Evolutionary conservation across 2,797 vertebrate genomes (phyloP).

Genomic region (Novumbra hubbsi): DNA sequence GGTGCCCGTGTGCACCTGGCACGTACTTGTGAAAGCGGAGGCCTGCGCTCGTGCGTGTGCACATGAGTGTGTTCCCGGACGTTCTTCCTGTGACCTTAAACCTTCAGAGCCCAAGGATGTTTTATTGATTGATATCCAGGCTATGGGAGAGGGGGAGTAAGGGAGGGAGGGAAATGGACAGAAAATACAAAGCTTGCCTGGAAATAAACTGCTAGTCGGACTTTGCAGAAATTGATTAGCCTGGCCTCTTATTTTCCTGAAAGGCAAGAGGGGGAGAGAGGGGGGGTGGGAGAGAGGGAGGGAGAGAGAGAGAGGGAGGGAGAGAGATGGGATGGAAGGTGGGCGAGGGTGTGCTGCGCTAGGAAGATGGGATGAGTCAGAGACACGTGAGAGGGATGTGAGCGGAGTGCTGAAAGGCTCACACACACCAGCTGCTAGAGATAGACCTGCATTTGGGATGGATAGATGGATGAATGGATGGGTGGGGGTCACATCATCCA

Average conservation of each 20-base stretch:
- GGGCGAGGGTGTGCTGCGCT: background rate
- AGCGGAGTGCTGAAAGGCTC: conserved; percentile 59
- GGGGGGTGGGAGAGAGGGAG: background rate
- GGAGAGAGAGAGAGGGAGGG: background rate
- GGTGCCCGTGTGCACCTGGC: background rate
- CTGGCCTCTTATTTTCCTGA: conserved; percentile 29
- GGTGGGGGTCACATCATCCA: background rate
- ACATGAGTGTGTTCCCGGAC: conserved; percentile 19
- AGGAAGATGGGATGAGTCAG: conserved; percentile 21
- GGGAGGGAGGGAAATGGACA: background rate
- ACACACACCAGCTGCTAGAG: conserved; percentile 6
- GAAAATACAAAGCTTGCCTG: conserved; percentile 25
- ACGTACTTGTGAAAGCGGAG: conserved; percentile 8
- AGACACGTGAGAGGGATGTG: conserved; percentile 48
- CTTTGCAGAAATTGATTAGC: conserved; percentile 52
- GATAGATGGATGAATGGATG: conserved; percentile 26
- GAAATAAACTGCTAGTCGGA: conserved; percentile 32
- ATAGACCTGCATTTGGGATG: conserved; percentile 7
- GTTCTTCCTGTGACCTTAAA: conserved; percentile 46
- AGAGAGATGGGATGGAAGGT: background rate
- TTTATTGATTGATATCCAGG: conserved; percentile 67
- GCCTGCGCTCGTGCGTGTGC: background rate
- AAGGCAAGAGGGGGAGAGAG: background rate
- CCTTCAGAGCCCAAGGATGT: conserved; percentile 61
- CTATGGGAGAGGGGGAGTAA: conserved; percentile 37